Evolutionary conservation across 2,888 invertebrate genomes (phyloP).

Genomic region (Stramonita haemastoma): DNA sequence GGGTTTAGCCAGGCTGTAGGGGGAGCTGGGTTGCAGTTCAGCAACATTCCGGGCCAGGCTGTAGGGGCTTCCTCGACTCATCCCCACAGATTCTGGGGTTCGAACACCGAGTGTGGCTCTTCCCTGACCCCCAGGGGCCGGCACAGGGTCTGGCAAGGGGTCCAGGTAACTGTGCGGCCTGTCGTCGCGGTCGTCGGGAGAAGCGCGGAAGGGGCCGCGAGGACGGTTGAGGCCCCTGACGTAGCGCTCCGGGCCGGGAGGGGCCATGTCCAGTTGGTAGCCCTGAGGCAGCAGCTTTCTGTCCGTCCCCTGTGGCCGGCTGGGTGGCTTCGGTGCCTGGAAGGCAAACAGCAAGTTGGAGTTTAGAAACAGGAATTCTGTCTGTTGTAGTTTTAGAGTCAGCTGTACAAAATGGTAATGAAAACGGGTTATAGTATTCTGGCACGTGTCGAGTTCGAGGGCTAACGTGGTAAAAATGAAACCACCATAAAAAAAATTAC

Average conservation of each 20-base stretch:
- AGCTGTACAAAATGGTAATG: no score
- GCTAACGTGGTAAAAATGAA: no score
- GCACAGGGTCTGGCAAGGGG: neutral
- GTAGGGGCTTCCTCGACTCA: neutral
- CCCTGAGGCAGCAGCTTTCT: neutral
- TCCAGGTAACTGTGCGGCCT: constrained; percentile 20
- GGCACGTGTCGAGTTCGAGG: no score
- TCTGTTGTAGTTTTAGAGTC: no score
- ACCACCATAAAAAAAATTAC: no score
- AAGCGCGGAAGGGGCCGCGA: neutral
- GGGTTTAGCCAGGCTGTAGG: neutral
- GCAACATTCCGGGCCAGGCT: neutral
- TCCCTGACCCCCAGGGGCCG: neutral
- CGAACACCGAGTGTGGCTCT: neutral
- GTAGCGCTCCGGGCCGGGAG: neutral
- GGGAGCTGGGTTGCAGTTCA: neutral
- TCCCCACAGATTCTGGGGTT: neutral
- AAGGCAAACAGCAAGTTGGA: neutral
- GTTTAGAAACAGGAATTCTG: no score
- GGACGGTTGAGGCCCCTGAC: neutral
- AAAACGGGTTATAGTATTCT: no score
- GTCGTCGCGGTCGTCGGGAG: neutral
- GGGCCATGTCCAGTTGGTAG: constrained; percentile 6
- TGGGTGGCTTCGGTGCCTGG: neutral
- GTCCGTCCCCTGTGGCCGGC: neutral